phyloP scores from a whole-genome alignment of 1,140 invertebrate genomes.

The Penaeus vannamei region DNA sequence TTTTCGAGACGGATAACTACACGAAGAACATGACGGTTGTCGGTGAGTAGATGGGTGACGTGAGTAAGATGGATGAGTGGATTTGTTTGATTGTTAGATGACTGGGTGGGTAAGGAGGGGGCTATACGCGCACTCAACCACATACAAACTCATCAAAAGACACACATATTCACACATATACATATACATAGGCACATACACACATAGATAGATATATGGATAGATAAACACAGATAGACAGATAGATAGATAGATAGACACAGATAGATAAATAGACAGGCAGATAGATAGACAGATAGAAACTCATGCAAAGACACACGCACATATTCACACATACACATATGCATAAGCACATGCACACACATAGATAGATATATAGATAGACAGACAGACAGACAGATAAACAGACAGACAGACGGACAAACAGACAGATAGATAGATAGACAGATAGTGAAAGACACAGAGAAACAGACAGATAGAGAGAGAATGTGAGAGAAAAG shows the following conservation, averaged over 20 bases:
- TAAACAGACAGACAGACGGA: too few species aligned
- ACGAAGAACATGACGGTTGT: conserved; percentile 59
- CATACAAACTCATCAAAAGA: not conserved
- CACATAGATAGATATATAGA: too few species aligned
- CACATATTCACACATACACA: not conserved
- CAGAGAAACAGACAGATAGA: too few species aligned
- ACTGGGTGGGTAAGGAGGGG: not conserved
- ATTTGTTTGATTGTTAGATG: not conserved
- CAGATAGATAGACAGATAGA: too few species aligned
- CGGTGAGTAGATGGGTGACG: conserved; percentile 40
- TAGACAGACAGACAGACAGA: too few species aligned
- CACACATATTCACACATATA: not conserved
- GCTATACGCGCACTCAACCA: not conserved
- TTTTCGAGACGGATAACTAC: conserved; percentile 55
- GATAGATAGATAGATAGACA: too few species aligned
- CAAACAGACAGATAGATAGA: too few species aligned
- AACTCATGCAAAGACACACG: not conserved
- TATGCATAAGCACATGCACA: not conserved
- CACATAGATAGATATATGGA: too few species aligned
- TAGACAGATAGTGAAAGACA: too few species aligned
- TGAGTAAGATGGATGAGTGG: not conserved
- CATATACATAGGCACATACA: not conserved
- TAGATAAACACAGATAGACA: too few species aligned
- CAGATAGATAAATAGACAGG: too few species aligned
- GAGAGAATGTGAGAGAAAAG: too few species aligned